These are phyloP conservation scores for Elachura formosa DNA, from an alignment of 2,113 vertebrate species.

Conservation along the genomic window DNA sequence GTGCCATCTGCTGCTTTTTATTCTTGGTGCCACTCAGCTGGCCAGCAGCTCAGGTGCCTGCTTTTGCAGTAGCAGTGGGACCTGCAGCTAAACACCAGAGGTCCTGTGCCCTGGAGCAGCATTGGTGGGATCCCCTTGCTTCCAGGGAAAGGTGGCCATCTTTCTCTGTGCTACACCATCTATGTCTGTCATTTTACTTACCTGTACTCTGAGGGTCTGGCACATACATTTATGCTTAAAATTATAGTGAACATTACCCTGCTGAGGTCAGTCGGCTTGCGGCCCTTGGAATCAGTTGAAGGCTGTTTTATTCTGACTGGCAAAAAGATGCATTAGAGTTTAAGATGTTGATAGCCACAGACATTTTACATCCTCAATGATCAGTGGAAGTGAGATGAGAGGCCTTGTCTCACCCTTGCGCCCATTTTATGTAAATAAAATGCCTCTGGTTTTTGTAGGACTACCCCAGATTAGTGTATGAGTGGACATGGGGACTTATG, in stretches of 20 bases:
- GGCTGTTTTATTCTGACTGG: not conserved
- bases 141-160: not conserved
- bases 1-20: not conserved
- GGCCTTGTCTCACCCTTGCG: not conserved
- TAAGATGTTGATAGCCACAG: not conserved
- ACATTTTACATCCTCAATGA: not conserved
- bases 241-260: not conserved
- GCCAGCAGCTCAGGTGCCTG: not conserved
- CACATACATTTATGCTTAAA: not conserved
- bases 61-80: not conserved
- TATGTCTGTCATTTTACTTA: not conserved
- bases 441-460: not conserved
- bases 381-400: not conserved
- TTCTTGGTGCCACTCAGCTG: not conserved
- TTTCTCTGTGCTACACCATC: fast-evolving
- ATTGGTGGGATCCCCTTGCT: not conserved
- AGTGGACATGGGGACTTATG: too few species aligned
- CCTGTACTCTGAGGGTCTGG: not conserved
- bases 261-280: fast-evolving
- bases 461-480: not conserved
- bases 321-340: not conserved
- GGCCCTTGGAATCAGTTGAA: not conserved
- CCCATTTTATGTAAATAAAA: not conserved
- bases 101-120: not conserved
- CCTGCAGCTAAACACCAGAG: not conserved